These are phyloP conservation scores for Sebastes oblongus DNA, from an alignment of 2,797 vertebrate genomes.

Conservation along the genomic window DNA sequence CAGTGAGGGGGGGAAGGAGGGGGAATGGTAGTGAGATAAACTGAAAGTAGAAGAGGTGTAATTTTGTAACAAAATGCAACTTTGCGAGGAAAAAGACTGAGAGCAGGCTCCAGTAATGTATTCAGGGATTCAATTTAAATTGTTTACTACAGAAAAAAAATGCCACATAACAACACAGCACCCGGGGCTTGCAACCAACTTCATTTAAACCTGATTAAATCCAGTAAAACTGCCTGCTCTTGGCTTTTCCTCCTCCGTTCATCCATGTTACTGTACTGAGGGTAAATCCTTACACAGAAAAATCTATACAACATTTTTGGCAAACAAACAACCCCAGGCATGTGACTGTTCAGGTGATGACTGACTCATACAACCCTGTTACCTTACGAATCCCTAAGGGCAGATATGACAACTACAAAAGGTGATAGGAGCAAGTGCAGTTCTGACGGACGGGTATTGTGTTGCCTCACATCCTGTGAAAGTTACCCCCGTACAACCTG, in stretches of 20 bases:
- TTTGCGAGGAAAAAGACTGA: neutral
- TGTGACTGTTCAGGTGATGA: neutral
- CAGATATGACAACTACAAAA: slow-evolving; percentile 16
- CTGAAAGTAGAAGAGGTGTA: slow-evolving; percentile 5
- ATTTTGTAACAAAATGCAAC: slow-evolving; percentile 1
- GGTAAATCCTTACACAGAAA: neutral
- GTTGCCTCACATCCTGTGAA: slow-evolving; percentile 19
- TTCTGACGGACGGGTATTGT: slow-evolving; percentile 1
- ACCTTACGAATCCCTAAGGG: neutral
- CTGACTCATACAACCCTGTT: slow-evolving; percentile 3
- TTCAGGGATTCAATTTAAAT: neutral
- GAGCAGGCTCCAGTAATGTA: neutral
- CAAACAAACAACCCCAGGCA: neutral
- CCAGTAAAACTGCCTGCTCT: neutral
- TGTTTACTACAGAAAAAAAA: neutral
- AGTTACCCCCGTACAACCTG: slow-evolving; percentile 41
- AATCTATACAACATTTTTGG: neutral
- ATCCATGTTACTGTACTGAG: neutral
- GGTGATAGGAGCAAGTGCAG: neutral
- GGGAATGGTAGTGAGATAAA: slow-evolving; percentile 33
- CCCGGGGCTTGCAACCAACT: neutral
- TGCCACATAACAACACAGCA: neutral
- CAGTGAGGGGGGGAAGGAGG: slow-evolving; percentile 39
- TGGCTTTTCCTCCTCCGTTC: neutral
- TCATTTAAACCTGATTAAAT: neutral